phyloP scores from a whole-genome alignment of 2,888 invertebrate species.

The Drosophila subsilvestris region DNA sequence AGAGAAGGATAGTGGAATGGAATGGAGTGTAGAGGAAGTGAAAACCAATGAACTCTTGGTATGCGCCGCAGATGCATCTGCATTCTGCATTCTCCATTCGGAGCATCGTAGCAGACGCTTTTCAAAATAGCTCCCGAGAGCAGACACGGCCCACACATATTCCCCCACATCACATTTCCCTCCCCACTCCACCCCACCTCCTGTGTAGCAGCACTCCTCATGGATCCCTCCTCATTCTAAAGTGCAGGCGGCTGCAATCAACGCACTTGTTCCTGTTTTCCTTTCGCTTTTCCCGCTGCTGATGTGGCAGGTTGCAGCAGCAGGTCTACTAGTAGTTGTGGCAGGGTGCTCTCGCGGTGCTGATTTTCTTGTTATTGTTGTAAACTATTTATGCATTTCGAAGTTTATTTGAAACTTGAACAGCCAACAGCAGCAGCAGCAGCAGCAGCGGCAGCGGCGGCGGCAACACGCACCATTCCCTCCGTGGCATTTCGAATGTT shows the following conservation, averaged over 20 bases:
- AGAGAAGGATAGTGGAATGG: not conserved
- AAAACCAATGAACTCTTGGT: slow-evolving; percentile 64
- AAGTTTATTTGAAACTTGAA: slow-evolving; percentile 75
- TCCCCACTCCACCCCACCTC: not conserved
- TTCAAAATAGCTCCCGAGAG: slow-evolving; percentile 57
- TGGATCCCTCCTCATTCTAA: slow-evolving; percentile 18
- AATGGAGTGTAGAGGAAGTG: slow-evolving; percentile 14
- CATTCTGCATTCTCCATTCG: slow-evolving; percentile 30
- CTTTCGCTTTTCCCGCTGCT: slow-evolving; percentile 29
- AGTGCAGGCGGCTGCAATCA: slow-evolving; percentile 71
- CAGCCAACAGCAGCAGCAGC: slow-evolving; percentile 18
- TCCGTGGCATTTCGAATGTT: slow-evolving; percentile 56
- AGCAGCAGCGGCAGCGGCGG: slow-evolving; percentile 20
- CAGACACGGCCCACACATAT: slow-evolving; percentile 55
- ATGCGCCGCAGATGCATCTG: slow-evolving; percentile 45
- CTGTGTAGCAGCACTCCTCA: too few species aligned
- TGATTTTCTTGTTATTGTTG: slow-evolving; percentile 69
- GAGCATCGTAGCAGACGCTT: slow-evolving; percentile 47
- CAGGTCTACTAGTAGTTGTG: not conserved
- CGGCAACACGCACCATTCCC: slow-evolving; percentile 41
- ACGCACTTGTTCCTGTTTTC: slow-evolving; percentile 74
- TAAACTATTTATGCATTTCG: slow-evolving; percentile 78
- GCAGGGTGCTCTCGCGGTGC: slow-evolving; percentile 15
- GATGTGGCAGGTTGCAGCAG: slow-evolving; percentile 23
- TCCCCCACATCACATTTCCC: slow-evolving; percentile 6